Conservation (phyloP, 2,797 vertebrate genomes). For the Xyrichtys novacula region DNA sequence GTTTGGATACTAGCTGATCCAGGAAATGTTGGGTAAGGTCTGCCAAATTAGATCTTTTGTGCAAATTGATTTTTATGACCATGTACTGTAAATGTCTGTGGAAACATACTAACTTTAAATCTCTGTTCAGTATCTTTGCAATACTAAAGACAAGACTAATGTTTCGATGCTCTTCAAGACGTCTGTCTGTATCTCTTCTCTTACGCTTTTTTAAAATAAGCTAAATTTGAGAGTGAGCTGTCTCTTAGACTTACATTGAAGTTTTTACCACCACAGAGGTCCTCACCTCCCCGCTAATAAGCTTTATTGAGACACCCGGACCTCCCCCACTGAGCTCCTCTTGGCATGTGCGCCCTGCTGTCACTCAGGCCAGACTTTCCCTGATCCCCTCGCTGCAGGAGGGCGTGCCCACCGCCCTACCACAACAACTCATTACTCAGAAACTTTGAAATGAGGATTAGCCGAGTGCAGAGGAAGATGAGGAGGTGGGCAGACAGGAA, state of each 20-base stretch:
- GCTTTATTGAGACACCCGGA: conserved; percentile 76
- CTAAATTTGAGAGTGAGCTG: conserved; percentile 28
- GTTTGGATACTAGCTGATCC: conserved; percentile 21
- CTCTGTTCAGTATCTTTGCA: conserved; percentile 6
- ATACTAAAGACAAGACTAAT: neutral
- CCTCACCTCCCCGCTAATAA: conserved; percentile 73
- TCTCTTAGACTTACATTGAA: conserved; percentile 51
- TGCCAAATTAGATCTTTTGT: conserved; percentile 41
- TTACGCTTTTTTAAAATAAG: conserved; percentile 15
- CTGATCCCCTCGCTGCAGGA: conserved; percentile 77
- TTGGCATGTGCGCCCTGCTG: conserved; percentile 78
- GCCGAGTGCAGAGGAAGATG: conserved; percentile 65
- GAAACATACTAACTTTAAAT: conserved; percentile 14
- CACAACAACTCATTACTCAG: conserved; percentile 83
- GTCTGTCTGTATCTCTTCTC: neutral
- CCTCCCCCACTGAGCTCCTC: conserved; percentile 71
- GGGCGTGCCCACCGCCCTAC: conserved; percentile 64
- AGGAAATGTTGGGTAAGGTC: conserved; percentile 23
- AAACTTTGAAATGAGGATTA: conserved; percentile 75
- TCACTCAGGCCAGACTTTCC: conserved; percentile 76
- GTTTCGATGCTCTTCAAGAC: neutral
- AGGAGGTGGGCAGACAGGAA: conserved; percentile 69
- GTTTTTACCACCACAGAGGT: conserved; percentile 51
- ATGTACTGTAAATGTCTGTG: conserved; percentile 16
- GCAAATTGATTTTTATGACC: conserved; percentile 28